Evolutionary conservation across 1,140 invertebrate genomes (phyloP), one percentile per base, ranked within the genome.

Genomic region (Nautilus pompilius): DNA sequence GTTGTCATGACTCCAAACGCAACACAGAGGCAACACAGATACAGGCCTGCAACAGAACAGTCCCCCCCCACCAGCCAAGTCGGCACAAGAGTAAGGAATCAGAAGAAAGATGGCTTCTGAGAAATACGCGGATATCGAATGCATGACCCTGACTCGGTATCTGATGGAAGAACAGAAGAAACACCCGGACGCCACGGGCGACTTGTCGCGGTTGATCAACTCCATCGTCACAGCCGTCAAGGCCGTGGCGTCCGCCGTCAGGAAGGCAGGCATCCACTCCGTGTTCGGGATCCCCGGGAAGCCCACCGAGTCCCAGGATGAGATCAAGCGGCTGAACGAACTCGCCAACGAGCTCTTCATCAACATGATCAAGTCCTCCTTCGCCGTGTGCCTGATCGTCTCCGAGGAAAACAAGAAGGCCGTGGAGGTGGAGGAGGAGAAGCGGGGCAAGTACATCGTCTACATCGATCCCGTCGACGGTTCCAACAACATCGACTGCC

Each of bases 301-400:
- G 62, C 90, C 89, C 0, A 99, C 99, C 84, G 90, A 98, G 1
- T 96, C 99, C 84, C 98, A 97, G 0, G 98, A 99, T 85, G 93
- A 98, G 81, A 95, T 98, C 0, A 99, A 99, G 82, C 99, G 99
- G 79, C 84, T 99, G 68, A 97, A 99, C 81, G 90, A 98, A 1
- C 82, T 99, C 5, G 91, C 95, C 64, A 99, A 99, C 84, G 96
- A 99, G 73, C 82, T 99, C 3, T 99, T 99, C 81, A 94, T 99
- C 69, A 99, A 99, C 79, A 97, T 99, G 93, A 85, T 99, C 0
- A 89, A 89, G 58, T 96, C 96, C 0, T 99, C 96, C 0, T 99
- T 89, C 78, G 93, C 93, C 5, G 93, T 93, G 0, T 95, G 92
- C 73, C 77, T 97, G 1, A 82, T 99, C 53, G 91, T 99, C 0